Percentiles rank a stretch among this genome's conserved stretches.
These are phyloP conservation scores for Thysanoteuthis rhombus DNA, from an alignment of 2,888 invertebrate genomes.

Conservation along the genomic window DNA sequence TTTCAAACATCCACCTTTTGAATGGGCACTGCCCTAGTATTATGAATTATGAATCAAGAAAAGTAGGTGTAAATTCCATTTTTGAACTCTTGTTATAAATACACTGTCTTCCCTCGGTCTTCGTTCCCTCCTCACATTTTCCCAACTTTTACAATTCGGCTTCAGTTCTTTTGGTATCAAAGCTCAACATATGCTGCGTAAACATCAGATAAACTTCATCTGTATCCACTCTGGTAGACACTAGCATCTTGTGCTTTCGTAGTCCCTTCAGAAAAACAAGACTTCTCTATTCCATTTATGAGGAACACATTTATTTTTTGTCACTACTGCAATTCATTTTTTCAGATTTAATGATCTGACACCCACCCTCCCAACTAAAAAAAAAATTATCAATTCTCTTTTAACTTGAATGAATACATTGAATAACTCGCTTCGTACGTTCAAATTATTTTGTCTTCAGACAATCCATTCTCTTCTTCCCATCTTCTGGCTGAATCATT, in stretches of 20 bases:
- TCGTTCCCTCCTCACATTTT: neutral
- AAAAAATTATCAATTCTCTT: too few relatives aligned
- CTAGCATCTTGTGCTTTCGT: neutral
- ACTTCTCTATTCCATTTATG: neutral
- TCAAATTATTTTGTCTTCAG: too few relatives aligned
- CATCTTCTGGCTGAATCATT: too few relatives aligned
- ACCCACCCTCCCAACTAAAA: too few relatives aligned
- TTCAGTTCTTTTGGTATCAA: neutral
- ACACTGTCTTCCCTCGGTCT: neutral
- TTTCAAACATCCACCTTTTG: too few relatives aligned
- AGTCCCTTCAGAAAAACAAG: neutral
- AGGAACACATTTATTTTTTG: neutral
- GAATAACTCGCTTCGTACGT: too few relatives aligned
- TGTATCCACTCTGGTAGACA: neutral
- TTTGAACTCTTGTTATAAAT: neutral
- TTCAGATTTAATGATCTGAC: too few relatives aligned
- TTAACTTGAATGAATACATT: too few relatives aligned
- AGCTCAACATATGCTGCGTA: neutral
- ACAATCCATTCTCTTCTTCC: too few relatives aligned
- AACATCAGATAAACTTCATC: neutral
- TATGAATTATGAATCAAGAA: neutral
- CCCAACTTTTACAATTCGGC: neutral
- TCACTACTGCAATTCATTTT: neutral
- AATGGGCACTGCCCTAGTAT: too few relatives aligned
- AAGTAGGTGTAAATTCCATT: neutral